These are phyloP conservation scores for Drosophila kambysellisi DNA, from an alignment of 2,888 invertebrate species.

Conservation along the genomic window DNA sequence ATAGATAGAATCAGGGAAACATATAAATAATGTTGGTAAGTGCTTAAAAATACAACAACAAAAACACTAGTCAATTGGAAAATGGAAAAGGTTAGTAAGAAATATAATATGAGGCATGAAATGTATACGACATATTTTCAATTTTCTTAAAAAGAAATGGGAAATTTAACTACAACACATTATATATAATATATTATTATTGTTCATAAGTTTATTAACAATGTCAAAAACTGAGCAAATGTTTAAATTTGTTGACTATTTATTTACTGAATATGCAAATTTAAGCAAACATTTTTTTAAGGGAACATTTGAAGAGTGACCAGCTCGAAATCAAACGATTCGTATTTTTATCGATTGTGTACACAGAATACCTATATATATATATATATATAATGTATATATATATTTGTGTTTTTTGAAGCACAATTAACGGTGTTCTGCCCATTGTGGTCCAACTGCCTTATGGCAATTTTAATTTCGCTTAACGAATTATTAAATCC, in stretches of 20 bases:
- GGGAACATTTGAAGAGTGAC: background rate
- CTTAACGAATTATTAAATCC: slow-evolving; percentile 81
- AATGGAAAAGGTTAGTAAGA: background rate
- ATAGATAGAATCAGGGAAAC: background rate
- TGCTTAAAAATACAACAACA: background rate
- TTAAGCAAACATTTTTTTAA: background rate
- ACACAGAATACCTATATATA: background rate
- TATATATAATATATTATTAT: no score
- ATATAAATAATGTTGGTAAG: no score
- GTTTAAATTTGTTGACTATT: background rate
- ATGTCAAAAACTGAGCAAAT: background rate
- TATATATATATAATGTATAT: no score
- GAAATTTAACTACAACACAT: no score
- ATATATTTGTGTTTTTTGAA: slow-evolving; percentile 9
- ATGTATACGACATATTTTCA: no score
- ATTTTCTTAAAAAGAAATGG: no score
- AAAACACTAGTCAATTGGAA: background rate
- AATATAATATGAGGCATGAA: no score
- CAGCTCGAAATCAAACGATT: background rate
- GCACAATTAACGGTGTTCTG: background rate
- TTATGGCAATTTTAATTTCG: slow-evolving; percentile 79
- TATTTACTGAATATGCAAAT: background rate
- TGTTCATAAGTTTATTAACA: background rate
- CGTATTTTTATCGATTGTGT: background rate
- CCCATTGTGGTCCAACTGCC: slow-evolving; percentile 48